Conservation (phyloP, 2,888 invertebrate genomes). For the Antitype chi region DNA sequence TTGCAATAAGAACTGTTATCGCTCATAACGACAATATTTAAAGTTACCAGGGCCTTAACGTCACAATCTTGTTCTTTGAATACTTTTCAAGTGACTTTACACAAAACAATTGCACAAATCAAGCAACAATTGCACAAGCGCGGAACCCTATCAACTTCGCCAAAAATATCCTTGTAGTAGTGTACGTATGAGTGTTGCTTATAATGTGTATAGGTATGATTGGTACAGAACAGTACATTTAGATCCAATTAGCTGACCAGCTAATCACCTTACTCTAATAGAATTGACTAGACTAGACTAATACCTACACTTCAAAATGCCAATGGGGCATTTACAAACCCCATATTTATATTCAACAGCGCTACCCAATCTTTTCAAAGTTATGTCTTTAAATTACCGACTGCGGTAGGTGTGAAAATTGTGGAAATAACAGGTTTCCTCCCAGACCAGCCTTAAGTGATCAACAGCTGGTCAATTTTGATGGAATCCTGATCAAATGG, state of each 20-base stretch:
- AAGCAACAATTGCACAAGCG: no score
- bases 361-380: conserved; percentile 43
- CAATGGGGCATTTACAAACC: conserved; percentile 30
- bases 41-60: no score
- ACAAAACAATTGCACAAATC: no score
- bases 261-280: conserved; percentile 3
- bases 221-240: not conserved
- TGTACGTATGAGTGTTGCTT: no score
- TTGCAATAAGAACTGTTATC: no score
- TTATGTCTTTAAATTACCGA: conserved; percentile 56
- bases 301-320: conserved; percentile 8
- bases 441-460: conserved; percentile 33
- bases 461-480: conserved; percentile 50
- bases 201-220: not conserved
- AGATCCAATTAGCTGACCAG: not conserved
- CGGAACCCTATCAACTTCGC: no score
- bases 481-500: conserved; percentile 57
- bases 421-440: conserved; percentile 51
- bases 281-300: no score
- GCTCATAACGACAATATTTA: no score
- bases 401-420: conserved; percentile 63
- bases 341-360: conserved; percentile 41
- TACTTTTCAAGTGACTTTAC: no score
- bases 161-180: no score
- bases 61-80: no score